These are phyloP conservation scores for Mormyrus hasselquistii DNA, from an alignment of 2,797 vertebrate species.

Conservation along the genomic window DNA sequence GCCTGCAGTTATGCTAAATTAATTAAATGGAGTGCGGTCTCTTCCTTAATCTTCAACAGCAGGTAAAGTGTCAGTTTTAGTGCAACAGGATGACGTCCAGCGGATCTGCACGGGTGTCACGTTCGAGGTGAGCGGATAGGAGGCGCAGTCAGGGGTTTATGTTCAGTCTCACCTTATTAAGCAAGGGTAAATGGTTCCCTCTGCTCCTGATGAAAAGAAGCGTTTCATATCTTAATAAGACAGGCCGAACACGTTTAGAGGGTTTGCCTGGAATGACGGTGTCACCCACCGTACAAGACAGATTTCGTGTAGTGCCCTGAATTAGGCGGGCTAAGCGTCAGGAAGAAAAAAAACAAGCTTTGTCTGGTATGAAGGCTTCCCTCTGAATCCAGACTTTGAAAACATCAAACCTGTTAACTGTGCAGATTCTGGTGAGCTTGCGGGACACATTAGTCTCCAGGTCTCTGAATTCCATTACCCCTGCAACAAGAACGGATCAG, in stretches of 20 bases:
- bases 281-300: not conserved
- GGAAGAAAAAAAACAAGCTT: not conserved
- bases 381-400: not conserved
- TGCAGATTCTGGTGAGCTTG: not conserved
- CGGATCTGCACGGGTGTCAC: not conserved
- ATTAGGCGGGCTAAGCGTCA: not conserved
- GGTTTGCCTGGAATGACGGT: not conserved
- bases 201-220: not conserved
- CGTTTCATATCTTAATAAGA: slow-evolving; percentile 8
- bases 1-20: slow-evolving; percentile 12
- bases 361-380: not conserved
- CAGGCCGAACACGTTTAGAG: not conserved
- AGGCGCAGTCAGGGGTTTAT: not conserved
- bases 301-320: not conserved
- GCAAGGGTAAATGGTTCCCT: not conserved
- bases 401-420: not conserved
- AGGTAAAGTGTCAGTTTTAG: not conserved
- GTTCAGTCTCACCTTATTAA: slow-evolving; percentile 11
- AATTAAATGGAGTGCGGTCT: not conserved
- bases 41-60: slow-evolving; percentile 5
- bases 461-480: not conserved
- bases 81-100: not conserved
- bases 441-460: not conserved
- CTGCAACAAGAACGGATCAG: not conserved
- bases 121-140: not conserved